These are phyloP conservation scores for Lasioglossum figueresi DNA, from an alignment of 2,888 invertebrate genomes.

Conservation along the genomic window DNA sequence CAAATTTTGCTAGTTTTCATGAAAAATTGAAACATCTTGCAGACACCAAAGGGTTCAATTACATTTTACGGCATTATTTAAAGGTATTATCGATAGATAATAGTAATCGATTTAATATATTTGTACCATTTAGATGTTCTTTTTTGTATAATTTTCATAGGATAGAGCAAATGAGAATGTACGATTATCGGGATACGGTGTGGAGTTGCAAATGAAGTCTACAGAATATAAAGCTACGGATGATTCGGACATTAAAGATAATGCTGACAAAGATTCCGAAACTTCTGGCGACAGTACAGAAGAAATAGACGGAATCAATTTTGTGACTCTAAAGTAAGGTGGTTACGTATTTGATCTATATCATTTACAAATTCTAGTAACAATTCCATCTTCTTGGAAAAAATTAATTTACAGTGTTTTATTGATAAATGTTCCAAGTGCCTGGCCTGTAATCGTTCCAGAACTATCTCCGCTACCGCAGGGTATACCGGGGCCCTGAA, in stretches of 20 bases:
- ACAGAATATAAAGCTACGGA: conserved; percentile 99
- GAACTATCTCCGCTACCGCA: too few species aligned
- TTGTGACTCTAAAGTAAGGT: conserved; percentile 92
- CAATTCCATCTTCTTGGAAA: neutral
- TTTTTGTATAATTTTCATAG: conserved; percentile 69
- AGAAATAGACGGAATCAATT: conserved; percentile 95
- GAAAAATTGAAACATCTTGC: conserved; percentile 88
- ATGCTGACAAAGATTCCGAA: conserved; percentile 89
- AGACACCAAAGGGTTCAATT: conserved; percentile 90
- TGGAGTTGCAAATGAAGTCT: conserved; percentile 98
- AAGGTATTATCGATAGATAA: conserved; percentile 85
- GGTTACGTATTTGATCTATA: conserved; percentile 44
- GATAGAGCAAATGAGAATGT: conserved; percentile 86
- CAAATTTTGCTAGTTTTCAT: conserved; percentile 91
- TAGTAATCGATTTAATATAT: neutral
- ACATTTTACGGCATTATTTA: conserved; percentile 94
- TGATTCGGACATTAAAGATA: conserved; percentile 91
- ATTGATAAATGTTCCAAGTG: too few species aligned
- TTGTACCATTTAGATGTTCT: neutral
- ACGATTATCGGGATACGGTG: conserved; percentile 97
- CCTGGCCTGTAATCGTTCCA: too few species aligned
- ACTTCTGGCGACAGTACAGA: conserved; percentile 85
- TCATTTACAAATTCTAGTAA: neutral
- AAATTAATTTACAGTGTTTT: neutral
- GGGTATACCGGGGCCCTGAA: too few species aligned